A percentile compares a stretch with the other conserved stretches of the same genome.
phyloP scores from a whole-genome alignment of 1,140 invertebrate species.

The Pseudobourletiella spinata region DNA sequence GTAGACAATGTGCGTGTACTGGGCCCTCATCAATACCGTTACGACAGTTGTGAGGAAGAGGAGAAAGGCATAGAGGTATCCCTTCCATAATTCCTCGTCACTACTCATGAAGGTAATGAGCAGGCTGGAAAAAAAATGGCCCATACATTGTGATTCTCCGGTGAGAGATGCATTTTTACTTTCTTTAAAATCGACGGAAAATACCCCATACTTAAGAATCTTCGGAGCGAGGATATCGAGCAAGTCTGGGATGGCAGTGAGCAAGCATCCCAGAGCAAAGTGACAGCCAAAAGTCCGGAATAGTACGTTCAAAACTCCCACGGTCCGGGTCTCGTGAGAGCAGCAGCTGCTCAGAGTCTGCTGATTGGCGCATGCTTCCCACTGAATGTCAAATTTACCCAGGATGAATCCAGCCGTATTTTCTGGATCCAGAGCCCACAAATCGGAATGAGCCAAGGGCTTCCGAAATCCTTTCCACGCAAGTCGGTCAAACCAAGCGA shows the following conservation, averaged over 20 bases:
- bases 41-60: conserved; percentile 69
- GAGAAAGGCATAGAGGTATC: conserved; percentile 66
- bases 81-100: conserved; percentile 67
- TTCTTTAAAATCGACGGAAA: background rate
- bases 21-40: conserved; percentile 77
- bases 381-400: conserved; percentile 60
- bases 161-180: conserved; percentile 27
- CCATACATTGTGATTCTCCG: background rate
- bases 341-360: background rate
- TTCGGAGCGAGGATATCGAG: conserved; percentile 50
- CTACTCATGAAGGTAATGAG: conserved; percentile 57
- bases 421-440: conserved; percentile 20
- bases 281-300: conserved; percentile 44
- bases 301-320: conserved; percentile 34
- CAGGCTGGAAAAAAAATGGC: conserved; percentile 46
- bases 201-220: background rate
- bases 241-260: conserved; percentile 48
- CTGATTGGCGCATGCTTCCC: background rate
- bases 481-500: conserved; percentile 19
- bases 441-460: conserved; percentile 8
- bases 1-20: conserved; percentile 86
- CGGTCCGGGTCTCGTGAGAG: conserved; percentile 38
- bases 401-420: conserved; percentile 56
- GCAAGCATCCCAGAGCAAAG: conserved; percentile 43
- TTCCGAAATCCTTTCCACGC: conserved; percentile 16